These are phyloP conservation scores for Cerastoderma edule DNA, from an alignment of 2,888 invertebrate genomes.

Conservation along the genomic window DNA sequence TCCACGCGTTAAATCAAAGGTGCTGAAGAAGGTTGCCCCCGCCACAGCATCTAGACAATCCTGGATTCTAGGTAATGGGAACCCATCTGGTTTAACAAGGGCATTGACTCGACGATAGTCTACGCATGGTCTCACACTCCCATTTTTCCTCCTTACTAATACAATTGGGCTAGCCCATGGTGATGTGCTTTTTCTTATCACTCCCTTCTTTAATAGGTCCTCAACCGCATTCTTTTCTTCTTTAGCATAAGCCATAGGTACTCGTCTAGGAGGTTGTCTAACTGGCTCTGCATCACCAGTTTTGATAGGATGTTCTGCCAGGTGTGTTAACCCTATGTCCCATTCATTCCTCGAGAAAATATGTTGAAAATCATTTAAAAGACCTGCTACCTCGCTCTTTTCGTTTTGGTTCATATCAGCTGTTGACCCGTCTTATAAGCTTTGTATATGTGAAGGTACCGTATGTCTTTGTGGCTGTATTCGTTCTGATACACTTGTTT, in stretches of 20 bases:
- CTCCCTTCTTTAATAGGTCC: conserved; percentile 32
- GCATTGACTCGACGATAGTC: conserved; percentile 15
- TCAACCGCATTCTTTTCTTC: conserved; percentile 39
- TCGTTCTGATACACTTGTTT: too few species aligned
- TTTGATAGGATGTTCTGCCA: conserved; percentile 44
- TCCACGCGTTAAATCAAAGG: conserved; percentile 11
- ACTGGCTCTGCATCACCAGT: conserved; percentile 47
- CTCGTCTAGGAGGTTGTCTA: conserved; percentile 48
- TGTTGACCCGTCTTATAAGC: conserved; percentile 3
- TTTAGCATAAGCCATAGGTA: conserved; percentile 38
- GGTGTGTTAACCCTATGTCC: conserved; percentile 49
- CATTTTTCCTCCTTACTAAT: conserved; percentile 1
- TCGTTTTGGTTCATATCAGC: not conserved
- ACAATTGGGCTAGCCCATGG: conserved; percentile 21
- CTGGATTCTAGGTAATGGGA: conserved; percentile 13
- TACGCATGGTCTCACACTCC: conserved; percentile 10
- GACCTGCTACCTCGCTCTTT: not conserved
- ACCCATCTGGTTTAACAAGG: conserved; percentile 19
- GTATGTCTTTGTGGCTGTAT: not conserved
- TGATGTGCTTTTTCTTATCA: conserved; percentile 24
- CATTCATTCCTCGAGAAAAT: conserved; percentile 44
- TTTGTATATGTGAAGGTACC: conserved; percentile 7
- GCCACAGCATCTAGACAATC: conserved; percentile 20
- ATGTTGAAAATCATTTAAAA: conserved; percentile 31
- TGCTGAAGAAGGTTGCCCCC: conserved; percentile 1